These are phyloP conservation scores for Romanogobio albipinnatus DNA, from an alignment of 2,113 vertebrate genomes.

Conservation along the genomic window DNA sequence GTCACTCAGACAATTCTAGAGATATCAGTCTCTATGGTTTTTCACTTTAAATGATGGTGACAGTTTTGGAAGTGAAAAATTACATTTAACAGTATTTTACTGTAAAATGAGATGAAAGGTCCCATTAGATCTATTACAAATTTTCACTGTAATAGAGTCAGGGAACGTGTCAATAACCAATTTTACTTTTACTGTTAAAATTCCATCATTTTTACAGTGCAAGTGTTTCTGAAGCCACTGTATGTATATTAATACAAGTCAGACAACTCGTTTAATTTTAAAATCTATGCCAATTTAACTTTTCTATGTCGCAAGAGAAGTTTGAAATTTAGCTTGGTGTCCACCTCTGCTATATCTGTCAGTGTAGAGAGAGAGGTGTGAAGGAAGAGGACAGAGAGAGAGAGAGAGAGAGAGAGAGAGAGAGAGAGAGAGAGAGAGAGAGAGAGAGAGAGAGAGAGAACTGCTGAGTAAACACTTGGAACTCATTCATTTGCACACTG, in stretches of 20 bases:
- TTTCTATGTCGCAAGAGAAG: not conserved
- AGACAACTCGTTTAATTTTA: not conserved
- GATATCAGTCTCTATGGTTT: no score
- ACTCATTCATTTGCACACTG: constrained; percentile 89
- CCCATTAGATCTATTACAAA: no score
- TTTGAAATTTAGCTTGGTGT: not conserved
- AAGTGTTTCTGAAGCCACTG: not conserved
- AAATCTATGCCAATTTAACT: not conserved
- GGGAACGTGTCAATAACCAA: no score
- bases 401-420: constrained; percentile 56
- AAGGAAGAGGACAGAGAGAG: constrained; percentile 41
- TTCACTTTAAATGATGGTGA: no score
- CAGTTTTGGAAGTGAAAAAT: no score
- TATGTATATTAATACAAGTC: not conserved
- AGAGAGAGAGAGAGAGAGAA: constrained; percentile 61
- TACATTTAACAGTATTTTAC: no score
- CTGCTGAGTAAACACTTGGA: constrained; percentile 96
- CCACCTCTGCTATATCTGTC: constrained; percentile 16
- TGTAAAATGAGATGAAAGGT: no score
- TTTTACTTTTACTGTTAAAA: no score
- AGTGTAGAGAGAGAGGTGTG: constrained; percentile 53
- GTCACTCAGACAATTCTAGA: no score
- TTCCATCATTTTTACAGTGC: no score
- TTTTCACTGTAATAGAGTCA: no score
- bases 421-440: constrained; percentile 56